Percentiles rank a stretch among this genome's conserved stretches.
phyloP scores from a whole-genome alignment of 2,797 vertebrate genomes.

The Prunella strophiata region DNA sequence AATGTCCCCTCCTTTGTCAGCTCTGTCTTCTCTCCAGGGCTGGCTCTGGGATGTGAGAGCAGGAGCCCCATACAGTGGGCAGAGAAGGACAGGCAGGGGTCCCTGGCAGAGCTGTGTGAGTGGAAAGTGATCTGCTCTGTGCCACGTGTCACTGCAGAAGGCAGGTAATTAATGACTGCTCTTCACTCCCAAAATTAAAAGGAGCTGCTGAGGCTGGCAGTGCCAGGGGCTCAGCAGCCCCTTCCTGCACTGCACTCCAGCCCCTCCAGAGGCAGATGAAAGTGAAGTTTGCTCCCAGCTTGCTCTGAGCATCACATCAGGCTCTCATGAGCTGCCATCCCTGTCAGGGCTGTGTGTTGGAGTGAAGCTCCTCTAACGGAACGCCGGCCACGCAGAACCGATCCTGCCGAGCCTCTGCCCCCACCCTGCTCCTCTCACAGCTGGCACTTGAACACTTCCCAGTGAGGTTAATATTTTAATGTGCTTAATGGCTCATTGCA shows the following conservation, averaged over 20 bases:
- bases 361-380: neutral
- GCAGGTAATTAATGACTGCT: neutral
- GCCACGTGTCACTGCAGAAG: accelerated
- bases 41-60: neutral
- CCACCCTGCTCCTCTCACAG: neutral
- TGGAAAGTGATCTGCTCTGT: neutral
- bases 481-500: neutral
- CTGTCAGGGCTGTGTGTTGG: neutral
- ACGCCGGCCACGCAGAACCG: neutral
- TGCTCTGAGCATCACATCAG: neutral
- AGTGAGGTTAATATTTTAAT: slow-evolving; percentile 47
- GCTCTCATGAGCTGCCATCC: neutral
- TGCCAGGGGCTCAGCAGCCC: neutral
- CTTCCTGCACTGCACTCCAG: neutral
- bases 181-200: neutral
- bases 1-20: neutral
- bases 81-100: neutral
- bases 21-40: neutral
- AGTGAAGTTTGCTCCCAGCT: neutral
- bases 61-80: neutral
- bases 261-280: neutral
- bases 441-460: neutral
- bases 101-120: accelerated
- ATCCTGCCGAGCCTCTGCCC: neutral
- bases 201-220: neutral